phyloP scores from a whole-genome alignment of 2,888 invertebrate genomes.

The Aphelenchoides bicaudatus region DNA sequence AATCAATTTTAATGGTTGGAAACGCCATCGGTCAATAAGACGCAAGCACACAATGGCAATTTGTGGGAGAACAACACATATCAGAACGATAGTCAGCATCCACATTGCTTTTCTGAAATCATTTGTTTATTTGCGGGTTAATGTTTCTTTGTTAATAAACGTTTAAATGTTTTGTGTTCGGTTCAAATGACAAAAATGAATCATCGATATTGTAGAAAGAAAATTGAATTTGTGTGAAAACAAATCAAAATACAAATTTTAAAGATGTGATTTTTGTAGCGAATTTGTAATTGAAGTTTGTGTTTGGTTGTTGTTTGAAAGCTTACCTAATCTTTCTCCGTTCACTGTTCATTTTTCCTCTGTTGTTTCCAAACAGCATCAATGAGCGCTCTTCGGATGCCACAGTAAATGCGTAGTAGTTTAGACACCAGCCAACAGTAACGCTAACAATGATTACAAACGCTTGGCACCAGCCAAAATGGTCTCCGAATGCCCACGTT shows the following conservation, averaged over 20 bases:
- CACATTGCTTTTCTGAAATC: constrained; percentile 30
- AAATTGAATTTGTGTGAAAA: background rate
- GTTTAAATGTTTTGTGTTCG: too few species aligned
- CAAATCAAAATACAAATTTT: background rate
- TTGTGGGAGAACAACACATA: constrained; percentile 24
- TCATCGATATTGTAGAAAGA: constrained; percentile 11
- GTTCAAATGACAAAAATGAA: too few species aligned
- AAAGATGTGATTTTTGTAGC: background rate
- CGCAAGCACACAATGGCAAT: constrained; percentile 23
- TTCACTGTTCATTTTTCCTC: constrained; percentile 23
- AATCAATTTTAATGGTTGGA: constrained; percentile 29
- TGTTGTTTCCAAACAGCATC: constrained; percentile 28
- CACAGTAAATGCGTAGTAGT: constrained; percentile 23
- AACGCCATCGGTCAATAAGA: constrained; percentile 2
- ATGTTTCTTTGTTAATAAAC: background rate
- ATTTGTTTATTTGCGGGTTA: background rate
- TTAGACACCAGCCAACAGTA: constrained; percentile 28
- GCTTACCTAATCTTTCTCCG: constrained; percentile 29
- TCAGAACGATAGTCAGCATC: constrained; percentile 17
- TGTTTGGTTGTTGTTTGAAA: constrained; percentile 15
- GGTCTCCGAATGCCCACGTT: constrained; percentile 40
- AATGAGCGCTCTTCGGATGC: constrained; percentile 19
- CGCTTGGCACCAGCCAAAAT: constrained; percentile 32
- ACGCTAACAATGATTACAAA: constrained; percentile 18
- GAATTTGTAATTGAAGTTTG: constrained; percentile 1